Evolutionary conservation across 1,140 invertebrate species (phyloP), one percentile per base, ranked within the genome.

Genomic region (Liolophura sinensis): DNA sequence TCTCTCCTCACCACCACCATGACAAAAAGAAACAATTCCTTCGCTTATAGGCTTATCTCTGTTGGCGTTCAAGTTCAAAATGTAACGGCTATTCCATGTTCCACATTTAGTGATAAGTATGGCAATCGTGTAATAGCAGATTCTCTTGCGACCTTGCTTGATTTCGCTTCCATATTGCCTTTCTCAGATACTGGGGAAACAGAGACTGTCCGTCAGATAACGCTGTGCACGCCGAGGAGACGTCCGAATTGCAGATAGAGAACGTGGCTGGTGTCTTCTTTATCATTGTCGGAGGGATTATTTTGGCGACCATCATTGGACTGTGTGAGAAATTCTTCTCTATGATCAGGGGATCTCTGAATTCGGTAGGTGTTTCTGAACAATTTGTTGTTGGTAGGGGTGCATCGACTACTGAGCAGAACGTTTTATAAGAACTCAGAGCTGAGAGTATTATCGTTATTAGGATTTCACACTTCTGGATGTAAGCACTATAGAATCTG

Each of bases 251-350:
- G 69, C 96, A 96, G 57, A 85, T 99, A 55, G 96, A 94, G 78
- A 98, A 98, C 87, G 95, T 99, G 1, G 96, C 96, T 18, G 97
- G 97, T 20, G 95, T 98, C 78, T 99, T 99, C 86, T 99, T 98
- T 87, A 97, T 99, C 77, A 88, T 99, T 22, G 95, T 98, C 73
- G 93, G 92, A 20, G 97, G 88, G 55, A 89, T 99, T 47, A 88
- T 94, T 11, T 83, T 97, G n/a, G 94, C 96, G 14, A 75, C 70
- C 24, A 65, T 80, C 24, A 77, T 79, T 40, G 79, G 79, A 63
- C 62, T 77, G 60, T 71, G 65, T 14, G 78, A 79, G 58, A 78
- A 78, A 55, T 74, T 72, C 56, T 70, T 69, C 5, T 71, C 73
- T 20, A 61, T 68, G 11, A 60, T 73, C 47, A 64, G 71, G 15